Base-by-base conservation (phyloP, 1,140 invertebrate species). In the Brachystomella parvula region DNA sequence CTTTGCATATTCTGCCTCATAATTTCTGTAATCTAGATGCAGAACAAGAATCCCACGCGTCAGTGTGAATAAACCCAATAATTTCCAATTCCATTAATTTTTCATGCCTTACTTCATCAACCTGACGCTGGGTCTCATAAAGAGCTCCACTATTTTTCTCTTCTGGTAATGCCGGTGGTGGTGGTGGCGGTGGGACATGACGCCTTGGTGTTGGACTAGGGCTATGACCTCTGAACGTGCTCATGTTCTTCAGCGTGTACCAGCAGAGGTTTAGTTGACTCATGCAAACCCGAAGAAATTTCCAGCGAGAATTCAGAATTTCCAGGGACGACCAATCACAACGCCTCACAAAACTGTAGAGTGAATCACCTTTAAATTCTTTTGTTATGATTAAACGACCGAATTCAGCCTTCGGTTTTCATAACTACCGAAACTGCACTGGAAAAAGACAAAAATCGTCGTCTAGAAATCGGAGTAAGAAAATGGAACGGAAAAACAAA, bases 81-180 rank as follows among this genome's bases (percentile, higher is more conserved):
- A 24, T 12, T 17, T 3, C 24, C n/a, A n/a, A n/a, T 53, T 6
- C 49, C 12, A 15, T 53, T 53, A 17, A 15, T 17, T 6, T 15
- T 53, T 24, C 49, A 53, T 17, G 24, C 12, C 49, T 53, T 24
- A 53, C 49, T 53, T 53, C 49, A 24, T 53, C 49, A 53, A 53
- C 49, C 49, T 53, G 12, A 9, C 21, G 9, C 49, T 53, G 49
- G 21, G 24, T 26, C 15, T 53, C 49, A 24, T 17, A 9, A 19
- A 53, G 12, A n/a, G n/a, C n/a, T n/a, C n/a, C n/a, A 3, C 49
- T 26, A 24, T 24, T 26, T 12, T 24, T 53, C 6, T 53, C 6
- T 6, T 6, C 49, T 53, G n/a, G n/a, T n/a, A n/a, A n/a, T 53
- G 9, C 9, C 39, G 9, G 39, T n/a, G 39, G 39, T n/a, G n/a